Percentiles rank a stretch among this genome's conserved stretches.
phyloP scores from a whole-genome alignment of 1,140 invertebrate species.

The Oncopeltus fasciatus region DNA sequence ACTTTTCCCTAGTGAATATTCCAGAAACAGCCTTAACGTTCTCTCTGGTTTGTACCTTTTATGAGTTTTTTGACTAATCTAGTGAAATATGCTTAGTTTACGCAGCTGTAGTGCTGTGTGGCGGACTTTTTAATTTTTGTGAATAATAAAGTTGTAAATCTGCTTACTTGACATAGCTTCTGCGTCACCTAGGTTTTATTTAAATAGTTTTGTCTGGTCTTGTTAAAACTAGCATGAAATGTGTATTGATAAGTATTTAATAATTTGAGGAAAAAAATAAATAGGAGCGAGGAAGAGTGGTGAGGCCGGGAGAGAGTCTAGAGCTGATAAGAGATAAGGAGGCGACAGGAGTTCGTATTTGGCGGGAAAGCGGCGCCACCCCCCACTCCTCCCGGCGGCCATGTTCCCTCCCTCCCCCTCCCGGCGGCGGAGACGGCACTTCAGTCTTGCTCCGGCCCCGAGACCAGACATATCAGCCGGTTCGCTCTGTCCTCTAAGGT shows the following conservation, averaged over 20 bases:
- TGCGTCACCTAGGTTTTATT: background rate
- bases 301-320: background rate
- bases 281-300: background rate
- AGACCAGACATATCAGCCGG: background rate
- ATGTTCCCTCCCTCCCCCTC: background rate
- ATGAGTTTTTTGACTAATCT: too few relatives aligned
- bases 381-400: background rate
- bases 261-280: background rate
- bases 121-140: background rate
- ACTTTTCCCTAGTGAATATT: too few relatives aligned
- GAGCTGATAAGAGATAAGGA: background rate
- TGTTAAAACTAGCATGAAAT: background rate
- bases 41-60: too few relatives aligned
- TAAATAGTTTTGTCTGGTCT: background rate
- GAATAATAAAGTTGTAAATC: background rate
- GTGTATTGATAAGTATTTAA: background rate
- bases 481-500: background rate
- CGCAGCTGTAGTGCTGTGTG: background rate
- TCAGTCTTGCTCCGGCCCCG: slow-evolving; percentile 1
- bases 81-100: background rate
- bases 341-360: background rate
- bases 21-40: too few relatives aligned
- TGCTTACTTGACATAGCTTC: background rate
- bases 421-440: background rate
- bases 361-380: background rate